Conservation (phyloP, 64 coral and sea anemone genomes). For the Porites australiensis region DNA sequence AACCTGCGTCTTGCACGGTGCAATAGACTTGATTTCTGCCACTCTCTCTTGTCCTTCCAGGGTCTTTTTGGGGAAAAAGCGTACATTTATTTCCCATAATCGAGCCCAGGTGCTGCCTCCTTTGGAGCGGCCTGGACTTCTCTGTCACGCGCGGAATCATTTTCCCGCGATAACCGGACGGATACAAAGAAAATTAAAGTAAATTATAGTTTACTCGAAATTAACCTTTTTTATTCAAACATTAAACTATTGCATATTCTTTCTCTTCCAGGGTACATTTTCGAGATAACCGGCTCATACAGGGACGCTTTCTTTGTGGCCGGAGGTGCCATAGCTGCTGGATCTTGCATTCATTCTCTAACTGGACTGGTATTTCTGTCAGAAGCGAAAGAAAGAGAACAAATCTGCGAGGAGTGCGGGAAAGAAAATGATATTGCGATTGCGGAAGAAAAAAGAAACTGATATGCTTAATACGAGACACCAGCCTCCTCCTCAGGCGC, state of each 20-base stretch:
- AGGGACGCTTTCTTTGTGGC: conserved; percentile 81
- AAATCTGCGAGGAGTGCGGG: background rate
- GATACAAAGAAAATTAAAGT: too few relatives aligned
- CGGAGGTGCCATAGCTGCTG: conserved; percentile 68
- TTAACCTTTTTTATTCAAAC: background rate
- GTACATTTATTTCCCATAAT: too few relatives aligned
- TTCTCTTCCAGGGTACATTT: conserved; percentile 67
- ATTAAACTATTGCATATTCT: background rate
- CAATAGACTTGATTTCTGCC: too few relatives aligned
- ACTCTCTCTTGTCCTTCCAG: too few relatives aligned
- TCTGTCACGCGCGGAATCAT: too few relatives aligned
- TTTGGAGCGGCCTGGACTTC: too few relatives aligned
- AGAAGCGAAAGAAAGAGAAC: background rate
- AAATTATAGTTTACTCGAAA: too few relatives aligned
- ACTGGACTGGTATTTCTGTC: conserved; percentile 52
- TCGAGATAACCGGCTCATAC: conserved; percentile 78
- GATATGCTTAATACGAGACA: conserved; percentile 7
- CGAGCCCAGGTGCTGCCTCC: too few relatives aligned
- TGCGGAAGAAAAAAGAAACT: background rate
- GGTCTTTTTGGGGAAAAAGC: too few relatives aligned
- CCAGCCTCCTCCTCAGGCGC: too few relatives aligned
- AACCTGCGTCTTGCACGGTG: too few relatives aligned
- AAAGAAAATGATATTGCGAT: background rate
- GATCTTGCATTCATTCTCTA: conserved; percentile 62
- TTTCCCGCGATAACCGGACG: too few relatives aligned